These are phyloP conservation scores for Camponotus vicinus DNA, from an alignment of 1,140 invertebrate species.

Conservation along the genomic window DNA sequence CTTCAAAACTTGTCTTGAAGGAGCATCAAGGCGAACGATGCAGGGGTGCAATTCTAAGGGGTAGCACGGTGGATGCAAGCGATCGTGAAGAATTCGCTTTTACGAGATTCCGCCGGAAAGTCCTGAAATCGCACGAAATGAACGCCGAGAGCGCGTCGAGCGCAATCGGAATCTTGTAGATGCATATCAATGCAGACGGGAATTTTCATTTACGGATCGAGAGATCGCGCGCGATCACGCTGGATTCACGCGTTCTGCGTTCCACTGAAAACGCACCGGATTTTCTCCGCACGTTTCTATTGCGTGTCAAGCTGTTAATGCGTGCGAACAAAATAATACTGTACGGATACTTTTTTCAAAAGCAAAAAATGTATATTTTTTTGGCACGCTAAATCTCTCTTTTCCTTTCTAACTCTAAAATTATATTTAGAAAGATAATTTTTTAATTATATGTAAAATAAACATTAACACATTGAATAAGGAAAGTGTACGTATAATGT, in stretches of 20 bases:
- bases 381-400: neutral
- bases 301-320: slow-evolving; percentile 19
- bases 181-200: slow-evolving; percentile 75
- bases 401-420: neutral
- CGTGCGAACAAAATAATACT: neutral
- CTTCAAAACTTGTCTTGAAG: slow-evolving; percentile 32
- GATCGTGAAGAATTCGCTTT: slow-evolving; percentile 73
- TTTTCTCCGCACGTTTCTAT: slow-evolving; percentile 41
- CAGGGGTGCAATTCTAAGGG: neutral
- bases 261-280: slow-evolving; percentile 45
- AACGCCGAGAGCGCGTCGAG: slow-evolving; percentile 59
- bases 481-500: neutral
- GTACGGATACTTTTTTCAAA: neutral
- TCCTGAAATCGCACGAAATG: slow-evolving; percentile 75
- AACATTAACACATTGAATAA: too few relatives aligned
- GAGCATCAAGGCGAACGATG: slow-evolving; percentile 42
- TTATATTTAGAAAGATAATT: neutral
- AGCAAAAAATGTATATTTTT: neutral
- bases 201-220: slow-evolving; percentile 76
- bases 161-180: slow-evolving; percentile 74
- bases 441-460: neutral
- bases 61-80: slow-evolving; percentile 5
- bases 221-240: slow-evolving; percentile 60
- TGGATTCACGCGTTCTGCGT: slow-evolving; percentile 35
- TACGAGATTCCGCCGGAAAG: slow-evolving; percentile 74